Evolutionary conservation across 2,888 invertebrate species (phyloP).

Genomic region (Podabrus alpinus): DNA sequence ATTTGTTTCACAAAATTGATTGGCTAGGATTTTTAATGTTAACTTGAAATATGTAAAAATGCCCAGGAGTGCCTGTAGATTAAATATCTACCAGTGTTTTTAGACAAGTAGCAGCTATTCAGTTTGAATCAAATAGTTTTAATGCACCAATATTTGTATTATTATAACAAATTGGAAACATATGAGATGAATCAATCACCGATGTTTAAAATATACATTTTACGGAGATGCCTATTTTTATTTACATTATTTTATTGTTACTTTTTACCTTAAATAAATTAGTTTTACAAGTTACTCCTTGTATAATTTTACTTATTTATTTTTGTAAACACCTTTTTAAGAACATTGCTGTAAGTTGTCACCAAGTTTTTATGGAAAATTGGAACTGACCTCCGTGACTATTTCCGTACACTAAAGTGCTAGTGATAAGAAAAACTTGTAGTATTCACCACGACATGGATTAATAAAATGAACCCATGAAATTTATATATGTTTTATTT

Average conservation of each 20-base stretch:
- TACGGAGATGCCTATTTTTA: not conserved
- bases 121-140: slow-evolving; percentile 51
- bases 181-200: not conserved
- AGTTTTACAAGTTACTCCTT: not conserved
- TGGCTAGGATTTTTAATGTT: slow-evolving; percentile 5
- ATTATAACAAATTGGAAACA: slow-evolving; percentile 15
- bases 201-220: not conserved
- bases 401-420: not conserved
- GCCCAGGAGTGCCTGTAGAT: slow-evolving; percentile 47
- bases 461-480: not conserved
- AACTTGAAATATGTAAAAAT: slow-evolving; percentile 14
- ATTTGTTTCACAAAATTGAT: slow-evolving; percentile 9
- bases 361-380: not conserved
- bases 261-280: not conserved
- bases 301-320: not conserved
- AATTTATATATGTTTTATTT: not conserved
- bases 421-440: not conserved
- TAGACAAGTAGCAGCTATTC: slow-evolving; percentile 45
- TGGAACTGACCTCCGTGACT: not conserved
- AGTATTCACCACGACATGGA: not conserved
- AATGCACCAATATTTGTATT: slow-evolving; percentile 57
- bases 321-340: not conserved
- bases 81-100: slow-evolving; percentile 42
- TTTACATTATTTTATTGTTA: not conserved
- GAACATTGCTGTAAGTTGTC: not conserved